phyloP scores from a whole-genome alignment of 2,797 vertebrate genomes.

The Sebastes itinus region DNA sequence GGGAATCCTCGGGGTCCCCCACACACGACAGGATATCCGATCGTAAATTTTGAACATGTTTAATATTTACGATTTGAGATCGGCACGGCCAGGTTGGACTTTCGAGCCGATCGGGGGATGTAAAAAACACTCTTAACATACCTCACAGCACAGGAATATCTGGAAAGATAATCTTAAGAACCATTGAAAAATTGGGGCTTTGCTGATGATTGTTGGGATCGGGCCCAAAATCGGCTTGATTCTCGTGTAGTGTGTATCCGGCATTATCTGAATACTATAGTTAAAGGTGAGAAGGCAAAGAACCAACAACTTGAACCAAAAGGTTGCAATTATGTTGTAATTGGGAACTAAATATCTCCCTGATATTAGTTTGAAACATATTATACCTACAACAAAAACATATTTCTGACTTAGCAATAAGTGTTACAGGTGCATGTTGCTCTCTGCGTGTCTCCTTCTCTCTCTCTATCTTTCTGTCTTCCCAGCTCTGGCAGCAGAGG shows the following conservation, averaged over 20 bases:
- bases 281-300: conserved; percentile 1
- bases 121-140: too few species aligned
- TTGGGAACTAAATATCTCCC: background rate
- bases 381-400: background rate
- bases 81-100: too few species aligned
- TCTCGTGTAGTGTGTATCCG: too few species aligned
- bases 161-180: too few species aligned
- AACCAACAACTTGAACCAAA: background rate
- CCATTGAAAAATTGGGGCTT: rapidly evolving
- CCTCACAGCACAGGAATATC: too few species aligned
- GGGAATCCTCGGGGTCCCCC: too few species aligned
- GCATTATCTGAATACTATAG: conserved; percentile 3
- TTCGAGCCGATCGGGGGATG: too few species aligned
- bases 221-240: too few species aligned
- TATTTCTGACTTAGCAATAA: background rate
- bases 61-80: too few species aligned
- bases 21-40: too few species aligned
- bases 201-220: too few species aligned
- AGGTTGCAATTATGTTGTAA: background rate
- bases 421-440: conserved; percentile 19
- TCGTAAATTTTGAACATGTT: too few species aligned
- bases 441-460: background rate
- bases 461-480: conserved; percentile 57
- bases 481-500: conserved; percentile 58
- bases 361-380: background rate